Percentiles rank a stretch among this genome's conserved stretches.
Conservation (phyloP, 2,797 vertebrate species). For the Zenarchopterus dispar region DNA sequence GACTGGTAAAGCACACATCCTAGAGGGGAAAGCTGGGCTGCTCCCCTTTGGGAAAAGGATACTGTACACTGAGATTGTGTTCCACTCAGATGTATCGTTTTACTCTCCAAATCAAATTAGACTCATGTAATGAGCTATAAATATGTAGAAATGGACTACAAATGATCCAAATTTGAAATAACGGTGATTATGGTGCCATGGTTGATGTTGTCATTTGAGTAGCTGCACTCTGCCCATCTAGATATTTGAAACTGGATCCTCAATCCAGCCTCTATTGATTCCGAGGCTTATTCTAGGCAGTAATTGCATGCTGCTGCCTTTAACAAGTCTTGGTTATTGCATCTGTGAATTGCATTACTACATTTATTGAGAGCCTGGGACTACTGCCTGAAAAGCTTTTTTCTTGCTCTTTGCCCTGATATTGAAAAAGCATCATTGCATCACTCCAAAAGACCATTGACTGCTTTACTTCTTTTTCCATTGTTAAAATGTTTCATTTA, state of each 20-base stretch:
- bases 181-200: slow-evolving; percentile 73
- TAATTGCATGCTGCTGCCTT: slow-evolving; percentile 83
- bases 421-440: slow-evolving; percentile 46
- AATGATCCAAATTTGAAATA: slow-evolving; percentile 80
- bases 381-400: slow-evolving; percentile 74
- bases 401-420: slow-evolving; percentile 64
- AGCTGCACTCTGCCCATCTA: slow-evolving; percentile 75
- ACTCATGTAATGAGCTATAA: slow-evolving; percentile 81
- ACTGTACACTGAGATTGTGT: slow-evolving; percentile 73
- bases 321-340: slow-evolving; percentile 83
- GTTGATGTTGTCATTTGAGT: slow-evolving; percentile 79
- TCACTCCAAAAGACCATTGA: slow-evolving; percentile 23
- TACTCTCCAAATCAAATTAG: slow-evolving; percentile 82
- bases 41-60: slow-evolving; percentile 74
- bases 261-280: slow-evolving; percentile 79
- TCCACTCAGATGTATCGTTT: slow-evolving; percentile 78
- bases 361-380: slow-evolving; percentile 78
- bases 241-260: slow-evolving; percentile 79
- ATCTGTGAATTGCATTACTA: slow-evolving; percentile 81
- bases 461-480: slow-evolving; percentile 22
- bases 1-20: slow-evolving; percentile 74
- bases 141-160: slow-evolving; percentile 85
- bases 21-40: slow-evolving; percentile 70
- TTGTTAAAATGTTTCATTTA: not conserved
- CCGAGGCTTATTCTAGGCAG: slow-evolving; percentile 73